A percentile compares a stretch with the other conserved stretches of the same genome.
These are phyloP conservation scores for Trichoplusia ni DNA, from an alignment of 1,140 invertebrate species.

Conservation along the genomic window DNA sequence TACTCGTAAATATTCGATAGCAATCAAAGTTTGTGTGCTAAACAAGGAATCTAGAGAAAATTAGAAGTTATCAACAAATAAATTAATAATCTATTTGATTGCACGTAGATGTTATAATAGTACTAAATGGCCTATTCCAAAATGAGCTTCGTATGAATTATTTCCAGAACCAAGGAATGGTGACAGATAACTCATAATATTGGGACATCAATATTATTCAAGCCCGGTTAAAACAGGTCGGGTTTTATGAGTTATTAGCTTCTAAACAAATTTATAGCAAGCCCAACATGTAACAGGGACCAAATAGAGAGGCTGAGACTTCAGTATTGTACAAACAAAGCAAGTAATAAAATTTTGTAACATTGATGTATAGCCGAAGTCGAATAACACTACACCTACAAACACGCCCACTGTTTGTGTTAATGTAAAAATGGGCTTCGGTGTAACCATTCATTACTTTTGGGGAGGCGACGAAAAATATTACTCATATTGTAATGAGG, in stretches of 20 bases:
- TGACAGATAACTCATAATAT: background rate
- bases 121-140: too few relatives aligned
- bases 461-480: slow-evolving; percentile 5
- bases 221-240: background rate
- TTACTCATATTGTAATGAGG: slow-evolving; percentile 21
- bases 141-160: too few relatives aligned
- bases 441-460: slow-evolving; percentile 5
- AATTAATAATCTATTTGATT: too few relatives aligned
- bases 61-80: too few relatives aligned
- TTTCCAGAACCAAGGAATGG: too few relatives aligned
- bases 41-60: too few relatives aligned
- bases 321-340: slow-evolving; percentile 23
- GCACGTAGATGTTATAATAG: too few relatives aligned
- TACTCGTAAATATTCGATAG: background rate
- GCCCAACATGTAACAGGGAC: background rate
- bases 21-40: too few relatives aligned
- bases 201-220: slow-evolving; percentile 10
- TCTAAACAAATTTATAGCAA: slow-evolving; percentile 5
- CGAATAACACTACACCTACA: slow-evolving; percentile 19
- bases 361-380: slow-evolving; percentile 16
- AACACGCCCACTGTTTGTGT: slow-evolving; percentile 6
- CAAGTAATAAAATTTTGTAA: slow-evolving; percentile 26
- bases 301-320: slow-evolving; percentile 16
- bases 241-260: background rate
- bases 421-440: slow-evolving; percentile 8